These are phyloP conservation scores for Marcusenius ussheri DNA, from an alignment of 2,113 vertebrate species.

Conservation along the genomic window DNA sequence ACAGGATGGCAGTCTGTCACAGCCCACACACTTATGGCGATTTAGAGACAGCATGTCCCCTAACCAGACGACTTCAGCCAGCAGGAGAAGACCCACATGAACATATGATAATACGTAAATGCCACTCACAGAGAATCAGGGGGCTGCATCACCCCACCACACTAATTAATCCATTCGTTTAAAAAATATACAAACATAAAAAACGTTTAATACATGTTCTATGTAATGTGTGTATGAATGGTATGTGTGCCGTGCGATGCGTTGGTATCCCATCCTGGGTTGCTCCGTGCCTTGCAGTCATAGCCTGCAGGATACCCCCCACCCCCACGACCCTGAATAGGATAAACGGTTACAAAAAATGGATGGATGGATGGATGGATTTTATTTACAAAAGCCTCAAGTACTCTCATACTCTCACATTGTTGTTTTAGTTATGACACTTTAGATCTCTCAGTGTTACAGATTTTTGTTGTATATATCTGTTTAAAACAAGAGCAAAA, in stretches of 20 bases:
- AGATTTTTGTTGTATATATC: neutral
- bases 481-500: neutral
- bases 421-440: neutral
- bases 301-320: too few species aligned
- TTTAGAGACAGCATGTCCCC: neutral
- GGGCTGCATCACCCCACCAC: neutral
- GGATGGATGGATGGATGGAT: neutral
- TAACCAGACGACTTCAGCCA: neutral
- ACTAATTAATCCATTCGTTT: neutral
- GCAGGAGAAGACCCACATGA: neutral
- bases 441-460: neutral
- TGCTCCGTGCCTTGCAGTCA: neutral
- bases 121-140: neutral
- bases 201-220: neutral
- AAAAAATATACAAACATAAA: neutral
- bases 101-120: neutral
- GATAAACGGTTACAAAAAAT: neutral
- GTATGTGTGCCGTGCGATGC: neutral
- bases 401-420: neutral
- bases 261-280: neutral
- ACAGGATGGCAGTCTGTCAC: neutral
- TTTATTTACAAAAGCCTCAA: neutral
- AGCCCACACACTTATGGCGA: neutral
- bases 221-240: neutral
- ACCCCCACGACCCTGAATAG: neutral